Evolutionary conservation across 2,888 invertebrate genomes (phyloP).

Genomic region (Panopea generosa): DNA sequence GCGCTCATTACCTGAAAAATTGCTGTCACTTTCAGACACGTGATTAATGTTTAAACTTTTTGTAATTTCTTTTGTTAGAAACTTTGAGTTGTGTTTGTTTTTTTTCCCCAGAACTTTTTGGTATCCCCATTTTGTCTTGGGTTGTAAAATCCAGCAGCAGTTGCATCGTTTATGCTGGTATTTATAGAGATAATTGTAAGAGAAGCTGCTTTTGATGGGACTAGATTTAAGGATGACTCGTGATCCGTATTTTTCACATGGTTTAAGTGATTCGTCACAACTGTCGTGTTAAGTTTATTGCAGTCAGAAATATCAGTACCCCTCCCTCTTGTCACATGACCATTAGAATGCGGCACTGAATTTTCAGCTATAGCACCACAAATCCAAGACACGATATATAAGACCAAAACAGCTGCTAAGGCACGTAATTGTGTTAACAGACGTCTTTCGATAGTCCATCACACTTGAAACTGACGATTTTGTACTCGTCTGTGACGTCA

Average conservation of each 20-base stretch:
- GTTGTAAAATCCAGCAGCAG: constrained; percentile 91
- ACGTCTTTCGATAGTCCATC: constrained; percentile 93
- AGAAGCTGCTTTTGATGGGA: constrained; percentile 72
- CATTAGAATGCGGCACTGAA: constrained; percentile 73
- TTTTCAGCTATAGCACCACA: constrained; percentile 89
- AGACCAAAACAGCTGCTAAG: constrained; percentile 91
- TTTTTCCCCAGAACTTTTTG: constrained; percentile 94
- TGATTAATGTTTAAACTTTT: constrained; percentile 76
- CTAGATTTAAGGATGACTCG: constrained; percentile 74
- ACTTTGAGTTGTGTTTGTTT: constrained; percentile 78
- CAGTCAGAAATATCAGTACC: constrained; percentile 56
- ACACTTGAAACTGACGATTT: constrained; percentile 86
- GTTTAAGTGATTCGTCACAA: constrained; percentile 48
- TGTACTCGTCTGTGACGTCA: constrained; percentile 61
- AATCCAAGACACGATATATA: constrained; percentile 92
- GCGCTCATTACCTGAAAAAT: constrained; percentile 68
- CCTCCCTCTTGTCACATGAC: constrained; percentile 75
- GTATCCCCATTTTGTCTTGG: constrained; percentile 97
- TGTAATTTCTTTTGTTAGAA: constrained; percentile 79
- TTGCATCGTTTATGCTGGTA: constrained; percentile 46
- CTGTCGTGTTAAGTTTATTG: constrained; percentile 46
- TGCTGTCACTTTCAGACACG: constrained; percentile 69
- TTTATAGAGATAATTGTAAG: constrained; percentile 40
- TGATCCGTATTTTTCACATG: constrained; percentile 52
- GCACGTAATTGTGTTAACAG: constrained; percentile 93